Evolutionary conservation across 2,113 vertebrate genomes (phyloP), one percentile per base, ranked within the genome.

Genomic region (Atlantisia rogersi): DNA sequence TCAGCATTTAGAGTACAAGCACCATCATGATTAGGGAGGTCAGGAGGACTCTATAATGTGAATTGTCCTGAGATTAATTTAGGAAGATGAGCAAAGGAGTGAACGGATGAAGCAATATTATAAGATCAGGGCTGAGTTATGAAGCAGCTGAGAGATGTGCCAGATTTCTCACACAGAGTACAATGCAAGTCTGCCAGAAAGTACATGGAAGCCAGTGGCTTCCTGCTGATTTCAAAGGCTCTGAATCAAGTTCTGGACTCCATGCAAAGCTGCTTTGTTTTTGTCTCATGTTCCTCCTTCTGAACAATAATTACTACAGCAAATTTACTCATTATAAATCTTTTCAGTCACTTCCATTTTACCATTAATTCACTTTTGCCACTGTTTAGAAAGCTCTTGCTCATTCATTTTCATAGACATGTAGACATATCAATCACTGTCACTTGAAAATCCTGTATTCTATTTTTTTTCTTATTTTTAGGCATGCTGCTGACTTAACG

Each of bases 41-140:
- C 68, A 86, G 59, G 77, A 90, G 58, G 29, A 89, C 40, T 88
- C 75, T 93, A 77, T 92, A 88, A 87, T 90, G 42, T 20, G 31
- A 82, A 92, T 81, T 86, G n/a, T 74, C 60, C 52, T 92, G 82
- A 92, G 85, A 90, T 92, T 90, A 86, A 86, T 95, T 93, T 95
- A 83, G 50, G 35, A 90, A 82, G 55, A 92, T 74, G 26, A 28
- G 67, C 46, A 80, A 80, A 83, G 46, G 32, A 95, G 93, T 58
- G 79, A 86, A 81, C 37, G 80, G 29, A 48, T 67, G 50, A 86
- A 90, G 11, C n/a, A 91, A 8, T 77, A 40, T n/a, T 75, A 11
- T 78, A 64, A 83, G 52, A 46, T 10, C 22, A 12, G 11, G 22
- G 80, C 75, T 92, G 37, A 88, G 37, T 73, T 94, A 90, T 25